Evolutionary conservation across 2,797 vertebrate species (phyloP).

Genomic region (Sarcoramphus papa): DNA sequence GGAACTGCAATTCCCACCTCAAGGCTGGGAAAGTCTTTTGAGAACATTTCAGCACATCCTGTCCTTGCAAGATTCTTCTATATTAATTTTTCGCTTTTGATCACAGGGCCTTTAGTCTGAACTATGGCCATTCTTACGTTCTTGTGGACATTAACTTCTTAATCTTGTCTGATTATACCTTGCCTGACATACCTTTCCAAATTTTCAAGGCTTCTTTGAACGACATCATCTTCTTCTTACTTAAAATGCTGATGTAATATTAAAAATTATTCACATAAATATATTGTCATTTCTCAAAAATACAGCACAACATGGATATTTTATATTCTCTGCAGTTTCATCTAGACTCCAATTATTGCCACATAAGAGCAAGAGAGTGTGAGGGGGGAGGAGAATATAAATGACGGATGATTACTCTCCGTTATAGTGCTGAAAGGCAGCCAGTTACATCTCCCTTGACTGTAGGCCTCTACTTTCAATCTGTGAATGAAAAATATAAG

Average conservation of each 20-base stretch:
- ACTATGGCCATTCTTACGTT: background rate
- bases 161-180: background rate
- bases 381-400: background rate
- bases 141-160: background rate
- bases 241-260: background rate
- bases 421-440: background rate
- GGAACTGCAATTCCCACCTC: background rate
- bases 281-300: background rate
- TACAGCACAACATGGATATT: background rate
- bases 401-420: background rate
- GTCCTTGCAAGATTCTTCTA: background rate
- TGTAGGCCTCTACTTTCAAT: background rate
- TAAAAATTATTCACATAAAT: background rate
- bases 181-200: background rate
- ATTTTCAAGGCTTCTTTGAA: background rate
- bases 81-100: background rate
- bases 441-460: background rate
- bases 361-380: background rate
- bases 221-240: background rate
- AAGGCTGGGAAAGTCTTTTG: background rate
- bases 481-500: background rate
- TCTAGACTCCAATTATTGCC: background rate
- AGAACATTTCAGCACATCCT: background rate
- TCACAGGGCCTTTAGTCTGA: background rate
- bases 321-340: background rate